Conservation (phyloP, 2,113 vertebrate genomes). For the Amphilophus citrinellus region DNA sequence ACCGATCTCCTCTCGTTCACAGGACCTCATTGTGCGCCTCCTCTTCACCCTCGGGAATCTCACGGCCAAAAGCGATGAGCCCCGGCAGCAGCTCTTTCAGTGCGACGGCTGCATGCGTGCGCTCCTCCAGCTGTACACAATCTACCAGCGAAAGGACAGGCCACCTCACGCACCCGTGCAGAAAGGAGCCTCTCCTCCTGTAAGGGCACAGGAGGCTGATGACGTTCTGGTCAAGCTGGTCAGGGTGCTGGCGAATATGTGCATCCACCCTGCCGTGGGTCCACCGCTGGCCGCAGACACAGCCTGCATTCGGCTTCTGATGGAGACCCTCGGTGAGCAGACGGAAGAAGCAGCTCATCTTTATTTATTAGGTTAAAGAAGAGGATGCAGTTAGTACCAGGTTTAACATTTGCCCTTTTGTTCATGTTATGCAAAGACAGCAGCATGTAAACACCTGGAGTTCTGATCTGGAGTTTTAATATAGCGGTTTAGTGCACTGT, state of each 20-base stretch:
- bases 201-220: conserved; percentile 78
- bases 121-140: conserved; percentile 84
- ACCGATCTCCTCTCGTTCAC: conserved; percentile 38
- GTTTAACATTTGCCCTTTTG: not conserved
- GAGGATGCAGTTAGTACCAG: not conserved
- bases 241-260: conserved; percentile 91
- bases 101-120: conserved; percentile 78
- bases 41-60: conserved; percentile 94
- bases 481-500: conserved; percentile 34
- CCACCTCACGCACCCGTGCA: not conserved
- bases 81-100: conserved; percentile 84
- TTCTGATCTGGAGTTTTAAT: conserved; percentile 28
- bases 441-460: not conserved
- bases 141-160: conserved; percentile 78
- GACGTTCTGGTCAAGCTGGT: conserved; percentile 94
- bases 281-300: conserved; percentile 79
- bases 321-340: conserved; percentile 87
- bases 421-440: not conserved
- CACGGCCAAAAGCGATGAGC: conserved; percentile 84
- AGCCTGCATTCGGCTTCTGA: conserved; percentile 81
- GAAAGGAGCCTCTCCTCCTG: not conserved
- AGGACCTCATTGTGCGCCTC: conserved; percentile 92
- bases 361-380: not conserved
- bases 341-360: not conserved
- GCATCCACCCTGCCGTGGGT: conserved; percentile 86